phyloP scores from a whole-genome alignment of 2,113 vertebrate genomes.

The Siniperca knerii region DNA sequence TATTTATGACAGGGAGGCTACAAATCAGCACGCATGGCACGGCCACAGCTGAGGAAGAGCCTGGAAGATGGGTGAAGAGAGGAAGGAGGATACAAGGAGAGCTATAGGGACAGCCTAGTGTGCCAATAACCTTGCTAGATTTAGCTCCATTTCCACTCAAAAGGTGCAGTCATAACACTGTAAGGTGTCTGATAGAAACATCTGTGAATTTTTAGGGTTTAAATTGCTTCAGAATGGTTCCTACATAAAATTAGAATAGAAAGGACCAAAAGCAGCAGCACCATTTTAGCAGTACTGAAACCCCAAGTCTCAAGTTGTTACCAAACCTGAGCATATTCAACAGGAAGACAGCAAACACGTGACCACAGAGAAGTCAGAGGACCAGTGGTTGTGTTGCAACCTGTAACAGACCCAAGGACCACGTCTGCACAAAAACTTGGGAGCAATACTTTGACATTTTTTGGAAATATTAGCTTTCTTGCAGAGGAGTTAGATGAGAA shows the following conservation, averaged over 20 bases:
- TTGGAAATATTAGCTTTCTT: background rate
- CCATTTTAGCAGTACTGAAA: no score
- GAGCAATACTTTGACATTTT: background rate
- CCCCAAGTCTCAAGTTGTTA: no score
- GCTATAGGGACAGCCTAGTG: background rate
- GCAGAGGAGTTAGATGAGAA: no score
- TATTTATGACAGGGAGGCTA: constrained; percentile 48
- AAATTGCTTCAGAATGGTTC: background rate
- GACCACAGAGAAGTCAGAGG: background rate
- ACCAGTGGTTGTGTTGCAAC: constrained; percentile 1
- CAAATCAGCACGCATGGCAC: constrained; percentile 35
- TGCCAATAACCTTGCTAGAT: no score
- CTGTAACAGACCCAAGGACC: background rate
- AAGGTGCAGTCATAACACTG: background rate
- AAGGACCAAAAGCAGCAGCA: no score
- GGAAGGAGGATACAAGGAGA: background rate
- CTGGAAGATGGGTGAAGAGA: background rate
- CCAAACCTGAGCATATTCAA: no score
- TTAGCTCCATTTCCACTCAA: background rate
- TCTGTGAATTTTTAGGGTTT: background rate
- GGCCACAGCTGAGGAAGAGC: constrained; percentile 13
- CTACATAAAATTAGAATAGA: no score
- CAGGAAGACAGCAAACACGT: no score
- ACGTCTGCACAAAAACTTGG: background rate
- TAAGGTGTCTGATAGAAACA: background rate